Percentiles rank a stretch among this genome's conserved stretches.
Conservation (phyloP, 2,888 invertebrate species). For the Pachydiplax longipennis region DNA sequence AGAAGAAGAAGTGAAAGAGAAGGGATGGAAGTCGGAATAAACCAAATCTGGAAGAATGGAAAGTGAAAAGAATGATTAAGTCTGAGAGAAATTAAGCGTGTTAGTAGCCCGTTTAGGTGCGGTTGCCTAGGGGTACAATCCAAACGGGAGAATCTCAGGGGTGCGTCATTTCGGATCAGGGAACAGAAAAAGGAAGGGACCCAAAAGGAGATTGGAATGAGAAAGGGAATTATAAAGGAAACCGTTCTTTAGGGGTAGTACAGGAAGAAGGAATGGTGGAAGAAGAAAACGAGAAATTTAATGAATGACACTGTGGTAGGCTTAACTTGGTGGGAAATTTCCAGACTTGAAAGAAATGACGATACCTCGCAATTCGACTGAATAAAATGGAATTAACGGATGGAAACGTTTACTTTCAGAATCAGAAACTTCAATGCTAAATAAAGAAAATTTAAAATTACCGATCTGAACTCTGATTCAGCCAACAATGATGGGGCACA, state of each 20-base stretch:
- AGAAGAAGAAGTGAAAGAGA: neutral
- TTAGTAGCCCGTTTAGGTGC: conserved; percentile 17
- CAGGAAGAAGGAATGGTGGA: neutral
- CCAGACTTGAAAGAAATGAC: no score
- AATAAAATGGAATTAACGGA: no score
- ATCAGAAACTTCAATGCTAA: no score
- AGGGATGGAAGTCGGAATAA: neutral
- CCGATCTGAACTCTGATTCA: no score
- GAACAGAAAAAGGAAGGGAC: neutral
- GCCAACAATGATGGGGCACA: no score
- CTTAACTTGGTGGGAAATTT: no score
- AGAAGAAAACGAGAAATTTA: neutral
- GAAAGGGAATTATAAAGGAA: neutral
- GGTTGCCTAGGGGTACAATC: neutral
- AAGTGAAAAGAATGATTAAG: neutral
- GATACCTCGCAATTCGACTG: no score
- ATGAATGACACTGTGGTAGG: no score
- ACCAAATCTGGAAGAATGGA: neutral
- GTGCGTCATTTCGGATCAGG: neutral
- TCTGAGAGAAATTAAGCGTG: neutral
- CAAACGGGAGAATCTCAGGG: neutral
- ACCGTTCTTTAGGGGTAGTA: neutral
- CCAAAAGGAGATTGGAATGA: neutral
- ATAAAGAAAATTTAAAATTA: no score
- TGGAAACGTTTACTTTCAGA: no score